phyloP scores from a whole-genome alignment of 1,140 invertebrate genomes.

The Scaptomyza graminum region DNA sequence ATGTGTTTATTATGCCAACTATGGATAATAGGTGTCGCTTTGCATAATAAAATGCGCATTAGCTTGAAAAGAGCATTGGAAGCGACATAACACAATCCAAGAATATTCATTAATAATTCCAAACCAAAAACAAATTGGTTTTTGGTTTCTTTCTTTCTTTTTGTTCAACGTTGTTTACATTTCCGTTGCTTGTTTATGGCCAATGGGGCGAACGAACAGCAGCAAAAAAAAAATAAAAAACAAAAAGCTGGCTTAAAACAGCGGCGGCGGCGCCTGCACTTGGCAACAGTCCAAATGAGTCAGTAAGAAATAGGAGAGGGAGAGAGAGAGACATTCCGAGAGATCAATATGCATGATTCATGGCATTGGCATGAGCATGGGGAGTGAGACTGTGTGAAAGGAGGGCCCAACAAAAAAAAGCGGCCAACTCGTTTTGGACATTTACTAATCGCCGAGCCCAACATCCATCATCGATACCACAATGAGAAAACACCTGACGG shows the following conservation, averaged over 20 bases:
- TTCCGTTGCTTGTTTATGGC: conserved; percentile 41
- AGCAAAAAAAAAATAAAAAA: too few relatives aligned
- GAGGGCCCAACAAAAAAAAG: neutral
- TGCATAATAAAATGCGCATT: conserved; percentile 27
- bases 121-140: conserved; percentile 21
- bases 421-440: conserved; percentile 5
- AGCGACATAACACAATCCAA: neutral
- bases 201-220: conserved; percentile 1
- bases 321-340: conserved; percentile 11
- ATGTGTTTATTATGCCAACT: conserved; percentile 37
- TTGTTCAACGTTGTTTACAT: conserved; percentile 19
- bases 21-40: conserved; percentile 24
- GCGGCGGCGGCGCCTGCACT: conserved; percentile 29
- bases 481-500: neutral
- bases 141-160: neutral
- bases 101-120: conserved; percentile 31
- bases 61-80: neutral
- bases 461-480: conserved; percentile 31
- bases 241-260: conserved; percentile 21
- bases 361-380: conserved; percentile 63
- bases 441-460: conserved; percentile 17
- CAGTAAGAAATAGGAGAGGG: neutral
- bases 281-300: conserved; percentile 25
- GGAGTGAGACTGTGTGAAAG: neutral
- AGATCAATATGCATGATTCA: conserved; percentile 64